These are phyloP conservation scores for Conus betulinus DNA, from an alignment of 1,140 invertebrate genomes.

Conservation along the genomic window DNA sequence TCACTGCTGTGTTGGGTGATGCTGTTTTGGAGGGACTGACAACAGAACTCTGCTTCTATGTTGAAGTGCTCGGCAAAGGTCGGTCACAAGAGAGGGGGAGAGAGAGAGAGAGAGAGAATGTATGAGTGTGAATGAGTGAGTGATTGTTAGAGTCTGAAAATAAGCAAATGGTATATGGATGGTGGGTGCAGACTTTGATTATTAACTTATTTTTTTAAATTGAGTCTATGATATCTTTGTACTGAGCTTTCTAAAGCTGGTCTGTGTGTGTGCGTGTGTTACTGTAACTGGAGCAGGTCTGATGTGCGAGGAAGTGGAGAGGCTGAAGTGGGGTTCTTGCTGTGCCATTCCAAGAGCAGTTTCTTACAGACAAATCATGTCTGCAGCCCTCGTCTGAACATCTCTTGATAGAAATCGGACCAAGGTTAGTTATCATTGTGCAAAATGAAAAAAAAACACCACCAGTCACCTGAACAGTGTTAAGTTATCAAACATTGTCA, in stretches of 20 bases:
- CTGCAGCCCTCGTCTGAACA: constrained; percentile 37
- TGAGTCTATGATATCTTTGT: no score
- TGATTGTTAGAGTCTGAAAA: no score
- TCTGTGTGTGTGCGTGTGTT: neutral
- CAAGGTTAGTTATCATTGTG: constrained; percentile 64
- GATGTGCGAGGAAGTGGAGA: constrained; percentile 52
- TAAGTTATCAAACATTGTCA: no score
- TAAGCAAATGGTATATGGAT: no score
- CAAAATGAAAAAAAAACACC: no score
- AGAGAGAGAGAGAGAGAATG: no score
- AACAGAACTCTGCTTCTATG: constrained; percentile 88
- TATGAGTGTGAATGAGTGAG: no score
- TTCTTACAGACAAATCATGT: constrained; percentile 42
- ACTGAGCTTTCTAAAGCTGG: neutral
- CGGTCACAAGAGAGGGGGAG: constrained; percentile 56
- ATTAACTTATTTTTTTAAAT: no score
- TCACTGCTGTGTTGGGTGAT: constrained; percentile 18
- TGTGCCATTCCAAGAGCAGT: constrained; percentile 64
- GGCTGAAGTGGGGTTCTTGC: constrained; percentile 68
- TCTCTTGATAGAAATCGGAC: constrained; percentile 76
- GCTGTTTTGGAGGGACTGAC: constrained; percentile 54
- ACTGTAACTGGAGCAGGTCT: constrained; percentile 78
- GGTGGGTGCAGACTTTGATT: no score
- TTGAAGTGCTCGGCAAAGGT: constrained; percentile 78
- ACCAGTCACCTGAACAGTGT: no score